These are phyloP conservation scores for Drosophila fungiperda DNA, from an alignment of 2,888 invertebrate species.

Conservation along the genomic window DNA sequence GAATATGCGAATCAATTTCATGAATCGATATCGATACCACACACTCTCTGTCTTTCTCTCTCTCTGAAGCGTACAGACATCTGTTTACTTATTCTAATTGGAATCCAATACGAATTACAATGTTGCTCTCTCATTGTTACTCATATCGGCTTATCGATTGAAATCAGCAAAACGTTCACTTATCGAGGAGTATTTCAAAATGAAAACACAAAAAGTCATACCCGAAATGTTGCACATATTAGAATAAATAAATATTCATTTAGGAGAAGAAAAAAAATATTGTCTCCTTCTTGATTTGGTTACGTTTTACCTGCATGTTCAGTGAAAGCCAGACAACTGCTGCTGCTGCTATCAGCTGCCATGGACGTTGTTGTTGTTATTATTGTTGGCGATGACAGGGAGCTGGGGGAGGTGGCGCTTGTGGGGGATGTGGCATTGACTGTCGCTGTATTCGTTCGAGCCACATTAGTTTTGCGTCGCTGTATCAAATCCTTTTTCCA, in stretches of 20 bases:
- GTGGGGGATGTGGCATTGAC: slow-evolving; percentile 38
- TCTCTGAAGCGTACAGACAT: neutral
- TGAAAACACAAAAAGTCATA: neutral
- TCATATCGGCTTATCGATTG: neutral
- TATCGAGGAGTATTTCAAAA: neutral
- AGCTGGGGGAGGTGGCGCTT: neutral
- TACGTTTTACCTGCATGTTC: slow-evolving; percentile 59
- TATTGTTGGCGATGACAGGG: neutral
- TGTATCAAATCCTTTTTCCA: slow-evolving; percentile 94
- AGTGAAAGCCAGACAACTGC: slow-evolving; percentile 54
- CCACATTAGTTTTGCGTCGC: slow-evolving; percentile 86
- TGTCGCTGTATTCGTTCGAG: slow-evolving; percentile 78
- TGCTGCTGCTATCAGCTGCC: slow-evolving; percentile 49
- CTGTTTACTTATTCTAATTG: neutral
- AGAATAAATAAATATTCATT: neutral
- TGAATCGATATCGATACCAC: slow-evolving; percentile 35
- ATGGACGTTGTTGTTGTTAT: slow-evolving; percentile 27
- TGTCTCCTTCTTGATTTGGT: slow-evolving; percentile 1
- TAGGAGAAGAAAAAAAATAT: neutral
- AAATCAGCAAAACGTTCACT: neutral
- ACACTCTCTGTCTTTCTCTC: neutral
- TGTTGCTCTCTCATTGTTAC: neutral
- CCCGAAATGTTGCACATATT: neutral
- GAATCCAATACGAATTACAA: slow-evolving; percentile 3
- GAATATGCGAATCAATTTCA: slow-evolving; percentile 43